phyloP scores from a whole-genome alignment of 2,888 invertebrate species.

The Tuberolachnus salignus region DNA sequence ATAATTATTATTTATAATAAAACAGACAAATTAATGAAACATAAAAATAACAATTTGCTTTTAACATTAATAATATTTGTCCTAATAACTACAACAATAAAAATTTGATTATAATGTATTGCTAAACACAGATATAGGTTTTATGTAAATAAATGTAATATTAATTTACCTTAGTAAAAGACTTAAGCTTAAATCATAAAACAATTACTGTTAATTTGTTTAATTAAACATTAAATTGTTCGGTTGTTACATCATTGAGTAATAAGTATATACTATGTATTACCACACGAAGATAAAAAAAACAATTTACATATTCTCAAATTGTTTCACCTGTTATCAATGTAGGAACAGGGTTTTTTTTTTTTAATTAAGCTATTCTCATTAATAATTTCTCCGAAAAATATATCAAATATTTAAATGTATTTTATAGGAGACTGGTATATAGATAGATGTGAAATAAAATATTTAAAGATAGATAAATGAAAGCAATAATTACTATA shows the following conservation, averaged over 20 bases:
- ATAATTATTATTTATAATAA: not conserved
- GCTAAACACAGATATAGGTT: not conserved
- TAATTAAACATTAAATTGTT: not conserved
- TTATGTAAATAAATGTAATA: not conserved
- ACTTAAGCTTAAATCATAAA: not conserved
- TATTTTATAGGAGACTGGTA: not conserved
- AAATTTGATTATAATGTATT: slow-evolving; percentile 17
- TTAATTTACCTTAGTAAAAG: not conserved
- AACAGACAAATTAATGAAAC: no score
- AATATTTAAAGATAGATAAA: not conserved
- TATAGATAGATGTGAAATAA: not conserved
- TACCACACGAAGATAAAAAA: not conserved
- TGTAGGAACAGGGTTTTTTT: slow-evolving; percentile 12
- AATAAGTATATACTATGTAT: not conserved
- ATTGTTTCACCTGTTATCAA: slow-evolving; percentile 3
- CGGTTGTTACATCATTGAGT: not conserved
- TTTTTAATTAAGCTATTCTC: no score
- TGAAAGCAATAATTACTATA: not conserved
- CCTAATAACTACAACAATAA: slow-evolving; percentile 13
- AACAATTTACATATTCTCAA: slow-evolving; percentile 17
- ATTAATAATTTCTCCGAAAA: no score
- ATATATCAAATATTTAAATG: no score
- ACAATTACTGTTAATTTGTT: not conserved
- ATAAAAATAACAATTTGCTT: not conserved
- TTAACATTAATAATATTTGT: slow-evolving; percentile 5